Evolutionary conservation across 1,140 invertebrate species (phyloP), one percentile per base, ranked within the genome.

Genomic region (Philaenus spumarius): DNA sequence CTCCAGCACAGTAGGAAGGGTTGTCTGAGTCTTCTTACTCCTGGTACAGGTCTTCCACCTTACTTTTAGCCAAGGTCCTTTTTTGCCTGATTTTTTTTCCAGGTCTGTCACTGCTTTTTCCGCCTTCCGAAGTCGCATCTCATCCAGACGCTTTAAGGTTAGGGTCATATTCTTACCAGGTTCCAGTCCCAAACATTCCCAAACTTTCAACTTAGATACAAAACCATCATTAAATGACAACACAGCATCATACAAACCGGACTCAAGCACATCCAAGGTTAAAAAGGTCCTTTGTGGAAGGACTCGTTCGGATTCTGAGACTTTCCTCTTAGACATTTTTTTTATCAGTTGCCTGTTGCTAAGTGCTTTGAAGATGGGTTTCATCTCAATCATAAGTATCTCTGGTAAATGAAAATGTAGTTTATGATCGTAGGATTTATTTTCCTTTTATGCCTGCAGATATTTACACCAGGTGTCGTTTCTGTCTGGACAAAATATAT

Each of bases 401-500:
- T 42, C 19, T 12, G 37, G 40, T 26, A 56, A 24, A 22, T 45
- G 48, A 37, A 53, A 34, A 15, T 46, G 48, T 24, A 55, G 23
- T 2, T 42, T 39, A 50, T 60, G 59, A 12, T 55, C 45, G 51
- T 59, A 62, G 2, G 19, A 19, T 37, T 53, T 42, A 30, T 61
- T 58, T 40, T 55, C 57, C 26, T 54, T 59, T 30, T 40, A 23
- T 43, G 65, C 65, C 62, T 64, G 61, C 24, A 64, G 60, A 64
- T 64, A 72, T 40, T 62, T 59, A 50, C 69, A 70, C 67, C 67
- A 72, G 2, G 59, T 64, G 37, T 68, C 65, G 51, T 51, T 59
- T 15, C 64, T 67, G 24, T 47, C 40, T 14, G 67, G 66, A 48
- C 69, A 71, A 64, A 60, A 14, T n/a, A n/a, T n/a, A n/a, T n/a